These are phyloP conservation scores for Epinephelus cyanopodus DNA, from an alignment of 2,113 vertebrate species.

Conservation along the genomic window DNA sequence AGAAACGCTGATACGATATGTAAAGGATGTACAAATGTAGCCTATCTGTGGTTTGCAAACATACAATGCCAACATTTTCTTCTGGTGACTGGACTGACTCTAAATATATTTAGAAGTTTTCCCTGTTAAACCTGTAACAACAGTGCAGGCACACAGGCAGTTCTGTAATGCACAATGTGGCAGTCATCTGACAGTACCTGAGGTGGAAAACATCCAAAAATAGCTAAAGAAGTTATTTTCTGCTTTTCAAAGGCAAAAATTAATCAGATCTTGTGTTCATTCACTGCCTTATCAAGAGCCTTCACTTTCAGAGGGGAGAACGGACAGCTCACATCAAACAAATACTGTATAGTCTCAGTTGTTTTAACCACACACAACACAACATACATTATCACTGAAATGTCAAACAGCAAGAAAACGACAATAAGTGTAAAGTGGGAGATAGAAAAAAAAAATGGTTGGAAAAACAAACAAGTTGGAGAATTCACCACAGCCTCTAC, in stretches of 20 bases:
- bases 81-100: too few relatives aligned
- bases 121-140: not conserved
- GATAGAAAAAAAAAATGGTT: not conserved
- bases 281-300: not conserved
- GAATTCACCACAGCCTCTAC: too few relatives aligned
- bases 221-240: not conserved
- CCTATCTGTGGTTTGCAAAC: too few relatives aligned
- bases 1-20: too few relatives aligned
- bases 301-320: not conserved
- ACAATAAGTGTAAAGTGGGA: not conserved
- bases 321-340: not conserved
- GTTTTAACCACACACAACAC: not conserved
- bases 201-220: not conserved
- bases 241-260: slow-evolving; percentile 1
- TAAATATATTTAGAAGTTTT: not conserved
- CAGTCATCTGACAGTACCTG: not conserved
- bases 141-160: too few relatives aligned
- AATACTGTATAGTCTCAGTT: not conserved
- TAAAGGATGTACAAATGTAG: too few relatives aligned
- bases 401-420: not conserved
- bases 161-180: not conserved
- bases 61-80: too few relatives aligned
- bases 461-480: not conserved
- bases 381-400: not conserved
- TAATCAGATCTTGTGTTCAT: not conserved